phyloP scores from a whole-genome alignment of 2,113 vertebrate genomes.

The Nibea albiflora region DNA sequence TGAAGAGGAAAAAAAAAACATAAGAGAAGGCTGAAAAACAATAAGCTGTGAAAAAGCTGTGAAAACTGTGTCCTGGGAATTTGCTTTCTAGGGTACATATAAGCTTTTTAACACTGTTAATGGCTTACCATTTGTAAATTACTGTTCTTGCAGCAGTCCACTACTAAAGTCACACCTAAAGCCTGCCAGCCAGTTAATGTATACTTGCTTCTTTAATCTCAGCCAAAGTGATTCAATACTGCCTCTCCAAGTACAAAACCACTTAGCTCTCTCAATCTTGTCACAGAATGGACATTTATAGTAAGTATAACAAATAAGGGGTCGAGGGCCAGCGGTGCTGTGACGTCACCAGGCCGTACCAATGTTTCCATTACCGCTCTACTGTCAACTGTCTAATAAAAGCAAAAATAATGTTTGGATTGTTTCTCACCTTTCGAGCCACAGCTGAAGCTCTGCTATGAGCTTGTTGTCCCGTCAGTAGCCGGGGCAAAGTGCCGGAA shows the following conservation, averaged over 20 bases:
- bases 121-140: not conserved
- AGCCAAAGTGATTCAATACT: conserved; percentile 26
- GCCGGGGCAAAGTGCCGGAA: conserved; percentile 22
- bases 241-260: conserved; percentile 16
- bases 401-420: not conserved
- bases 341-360: not conserved
- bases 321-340: not conserved
- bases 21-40: not conserved
- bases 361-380: conserved; percentile 2
- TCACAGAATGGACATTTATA: conserved; percentile 4
- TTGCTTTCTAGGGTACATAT: not conserved
- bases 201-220: conserved; percentile 23
- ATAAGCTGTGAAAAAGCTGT: not conserved
- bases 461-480: conserved; percentile 26
- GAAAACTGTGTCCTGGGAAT: not conserved
- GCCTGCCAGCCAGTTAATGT: conserved; percentile 24
- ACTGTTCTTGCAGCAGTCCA: conserved; percentile 18
- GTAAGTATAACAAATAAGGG: conserved; percentile 12
- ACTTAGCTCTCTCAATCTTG: conserved; percentile 18
- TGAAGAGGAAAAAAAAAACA: conserved; percentile 35
- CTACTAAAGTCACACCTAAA: conserved; percentile 27
- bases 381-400: not conserved
- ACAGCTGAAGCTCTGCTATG: conserved; percentile 47
- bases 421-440: conserved; percentile 33
- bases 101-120: not conserved